Conservation (phyloP, 2,888 invertebrate genomes). For the Bellardia pandia region DNA sequence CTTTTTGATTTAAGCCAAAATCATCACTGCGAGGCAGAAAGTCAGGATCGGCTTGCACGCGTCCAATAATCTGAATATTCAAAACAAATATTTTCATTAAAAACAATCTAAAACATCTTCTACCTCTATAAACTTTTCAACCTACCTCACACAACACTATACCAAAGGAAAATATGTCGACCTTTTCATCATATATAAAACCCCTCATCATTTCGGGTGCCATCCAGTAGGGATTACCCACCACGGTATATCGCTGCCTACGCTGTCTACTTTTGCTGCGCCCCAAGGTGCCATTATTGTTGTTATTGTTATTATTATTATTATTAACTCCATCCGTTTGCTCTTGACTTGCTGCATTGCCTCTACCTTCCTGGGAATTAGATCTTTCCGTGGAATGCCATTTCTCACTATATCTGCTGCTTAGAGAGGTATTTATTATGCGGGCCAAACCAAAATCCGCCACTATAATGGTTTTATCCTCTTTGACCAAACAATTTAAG, state of each 20-base stretch:
- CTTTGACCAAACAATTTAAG: conserved; percentile 95
- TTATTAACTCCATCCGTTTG: conserved; percentile 26
- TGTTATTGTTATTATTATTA: conserved; percentile 74
- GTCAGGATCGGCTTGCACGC: conserved; percentile 97
- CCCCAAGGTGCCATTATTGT: conserved; percentile 84
- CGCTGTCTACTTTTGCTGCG: conserved; percentile 88
- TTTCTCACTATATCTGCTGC: conserved; percentile 81
- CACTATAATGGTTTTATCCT: conserved; percentile 96
- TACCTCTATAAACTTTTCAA: background rate
- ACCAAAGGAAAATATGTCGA: conserved; percentile 97
- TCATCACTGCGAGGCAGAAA: conserved; percentile 95
- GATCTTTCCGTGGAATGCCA: conserved; percentile 79
- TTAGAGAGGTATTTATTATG: conserved; percentile 86
- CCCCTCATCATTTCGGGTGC: conserved; percentile 99
- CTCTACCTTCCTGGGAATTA: conserved; percentile 74
- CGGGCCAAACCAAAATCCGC: conserved; percentile 98
- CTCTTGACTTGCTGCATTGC: background rate
- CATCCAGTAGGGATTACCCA: conserved; percentile 99
- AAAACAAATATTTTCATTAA: conserved; percentile 6
- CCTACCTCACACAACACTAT: conserved; percentile 96
- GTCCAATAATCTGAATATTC: conserved; percentile 91
- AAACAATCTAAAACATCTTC: background rate
- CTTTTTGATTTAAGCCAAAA: conserved; percentile 94
- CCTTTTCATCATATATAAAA: conserved; percentile 97
- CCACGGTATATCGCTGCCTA: conserved; percentile 96